These are phyloP conservation scores for Magallana gigas DNA, from an alignment of 1,140 invertebrate genomes.

Conservation along the genomic window DNA sequence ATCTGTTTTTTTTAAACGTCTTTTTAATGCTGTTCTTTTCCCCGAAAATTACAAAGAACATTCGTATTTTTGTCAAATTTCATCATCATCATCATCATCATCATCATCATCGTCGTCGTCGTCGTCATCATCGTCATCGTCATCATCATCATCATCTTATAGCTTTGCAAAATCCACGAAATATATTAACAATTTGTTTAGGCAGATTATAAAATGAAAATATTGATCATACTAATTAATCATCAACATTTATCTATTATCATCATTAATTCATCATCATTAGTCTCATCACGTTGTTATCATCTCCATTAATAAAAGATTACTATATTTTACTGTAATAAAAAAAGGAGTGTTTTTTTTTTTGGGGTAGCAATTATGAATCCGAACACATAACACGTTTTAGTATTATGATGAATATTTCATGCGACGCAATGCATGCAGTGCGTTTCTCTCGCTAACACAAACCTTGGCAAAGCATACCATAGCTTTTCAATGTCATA, in stretches of 20 bases:
- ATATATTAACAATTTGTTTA: too few relatives aligned
- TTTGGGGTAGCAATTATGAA: too few relatives aligned
- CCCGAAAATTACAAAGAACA: too few relatives aligned
- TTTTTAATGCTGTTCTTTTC: background rate
- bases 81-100: background rate
- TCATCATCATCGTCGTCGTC: background rate
- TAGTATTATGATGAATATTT: too few relatives aligned
- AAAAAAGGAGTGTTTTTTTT: too few relatives aligned
- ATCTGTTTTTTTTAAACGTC: background rate
- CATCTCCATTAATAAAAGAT: background rate
- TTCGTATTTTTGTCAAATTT: background rate
- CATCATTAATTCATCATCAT: slow-evolving; percentile 5
- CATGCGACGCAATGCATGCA: too few relatives aligned
- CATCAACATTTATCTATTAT: background rate
- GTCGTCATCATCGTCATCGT: background rate
- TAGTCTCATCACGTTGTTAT: background rate
- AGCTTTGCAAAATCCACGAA: too few relatives aligned
- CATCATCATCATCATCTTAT: background rate
- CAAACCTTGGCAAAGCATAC: background rate
- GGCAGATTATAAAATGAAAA: too few relatives aligned
- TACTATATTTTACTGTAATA: too few relatives aligned
- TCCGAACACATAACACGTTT: too few relatives aligned
- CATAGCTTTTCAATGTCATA: slow-evolving; percentile 32
- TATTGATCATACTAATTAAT: background rate
- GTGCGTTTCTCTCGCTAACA: background rate